phyloP scores from a whole-genome alignment of 2,113 vertebrate species.

The Eptesicus fuscus region DNA sequence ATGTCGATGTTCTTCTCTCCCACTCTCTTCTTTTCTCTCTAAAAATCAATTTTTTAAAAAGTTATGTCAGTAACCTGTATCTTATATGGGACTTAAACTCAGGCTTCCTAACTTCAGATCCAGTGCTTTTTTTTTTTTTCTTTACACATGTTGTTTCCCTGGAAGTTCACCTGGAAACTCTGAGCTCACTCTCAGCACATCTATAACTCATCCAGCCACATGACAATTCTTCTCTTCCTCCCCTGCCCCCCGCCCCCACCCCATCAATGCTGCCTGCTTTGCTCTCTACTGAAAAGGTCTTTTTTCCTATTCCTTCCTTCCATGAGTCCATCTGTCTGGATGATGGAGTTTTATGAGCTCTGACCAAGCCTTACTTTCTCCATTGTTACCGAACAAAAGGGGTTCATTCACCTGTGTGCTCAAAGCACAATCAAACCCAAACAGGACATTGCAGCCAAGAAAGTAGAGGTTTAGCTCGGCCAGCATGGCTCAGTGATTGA shows the following conservation, averaged over 20 bases:
- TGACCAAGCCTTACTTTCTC: not conserved
- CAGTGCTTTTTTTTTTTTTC: not conserved
- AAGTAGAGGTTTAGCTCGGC: not conserved
- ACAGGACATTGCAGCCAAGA: not conserved
- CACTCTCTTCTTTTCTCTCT: not conserved
- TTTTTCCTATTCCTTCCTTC: not conserved
- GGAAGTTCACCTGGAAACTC: slow-evolving; percentile 57
- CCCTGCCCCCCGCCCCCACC: not conserved
- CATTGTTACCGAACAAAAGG: not conserved
- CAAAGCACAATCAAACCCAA: not conserved
- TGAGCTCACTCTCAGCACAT: slow-evolving; percentile 38
- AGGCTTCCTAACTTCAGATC: not conserved
- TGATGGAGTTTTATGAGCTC: not conserved
- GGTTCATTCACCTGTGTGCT: not conserved
- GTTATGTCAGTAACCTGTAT: not conserved
- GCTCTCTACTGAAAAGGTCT: not conserved
- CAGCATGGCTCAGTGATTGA: too few relatives aligned
- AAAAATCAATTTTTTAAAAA: not conserved
- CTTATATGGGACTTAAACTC: not conserved
- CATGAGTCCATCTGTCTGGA: not conserved
- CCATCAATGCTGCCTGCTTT: not conserved
- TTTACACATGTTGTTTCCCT: not conserved
- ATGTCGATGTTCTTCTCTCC: not conserved
- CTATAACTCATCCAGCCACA: slow-evolving; percentile 19
- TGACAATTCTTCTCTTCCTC: not conserved